A percentile compares a stretch with the other conserved stretches of the same genome.
Evolutionary conservation across 1,140 invertebrate genomes (phyloP).

Genomic region (Cherax destructor): DNA sequence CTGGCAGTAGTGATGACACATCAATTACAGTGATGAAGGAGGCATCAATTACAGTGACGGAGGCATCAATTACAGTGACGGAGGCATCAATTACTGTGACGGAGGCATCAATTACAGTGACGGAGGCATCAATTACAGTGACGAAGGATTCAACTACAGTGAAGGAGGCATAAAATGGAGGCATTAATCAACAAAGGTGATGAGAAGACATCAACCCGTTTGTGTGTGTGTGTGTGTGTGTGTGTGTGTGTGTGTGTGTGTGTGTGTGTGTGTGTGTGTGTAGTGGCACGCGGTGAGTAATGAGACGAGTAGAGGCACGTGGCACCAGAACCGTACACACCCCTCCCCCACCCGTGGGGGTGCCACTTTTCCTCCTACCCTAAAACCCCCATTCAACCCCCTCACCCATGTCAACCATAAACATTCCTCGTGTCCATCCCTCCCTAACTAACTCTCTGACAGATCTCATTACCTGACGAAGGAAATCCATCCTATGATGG

Average conservation of each 20-base stretch:
- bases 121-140: neutral
- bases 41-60: no score
- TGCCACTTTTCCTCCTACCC: neutral
- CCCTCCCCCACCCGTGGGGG: neutral
- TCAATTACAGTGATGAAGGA: no score
- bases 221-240: neutral
- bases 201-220: neutral
- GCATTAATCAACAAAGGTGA: no score
- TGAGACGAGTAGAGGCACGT: constrained; percentile 39
- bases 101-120: constrained; percentile 23
- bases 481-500: no score
- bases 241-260: neutral
- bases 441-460: neutral
- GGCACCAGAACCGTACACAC: neutral
- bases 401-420: neutral
- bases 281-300: constrained; percentile 20
- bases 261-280: neutral
- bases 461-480: no score
- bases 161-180: constrained; percentile 26
- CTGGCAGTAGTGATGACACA: no score
- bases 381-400: neutral
- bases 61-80: no score
- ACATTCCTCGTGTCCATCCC: neutral
- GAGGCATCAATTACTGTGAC: no score
- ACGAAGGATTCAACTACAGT: constrained; percentile 2